Percentiles rank a stretch among this genome's conserved stretches.
Conservation (phyloP, 2,797 vertebrate genomes). For the Echeneis naucrates region DNA sequence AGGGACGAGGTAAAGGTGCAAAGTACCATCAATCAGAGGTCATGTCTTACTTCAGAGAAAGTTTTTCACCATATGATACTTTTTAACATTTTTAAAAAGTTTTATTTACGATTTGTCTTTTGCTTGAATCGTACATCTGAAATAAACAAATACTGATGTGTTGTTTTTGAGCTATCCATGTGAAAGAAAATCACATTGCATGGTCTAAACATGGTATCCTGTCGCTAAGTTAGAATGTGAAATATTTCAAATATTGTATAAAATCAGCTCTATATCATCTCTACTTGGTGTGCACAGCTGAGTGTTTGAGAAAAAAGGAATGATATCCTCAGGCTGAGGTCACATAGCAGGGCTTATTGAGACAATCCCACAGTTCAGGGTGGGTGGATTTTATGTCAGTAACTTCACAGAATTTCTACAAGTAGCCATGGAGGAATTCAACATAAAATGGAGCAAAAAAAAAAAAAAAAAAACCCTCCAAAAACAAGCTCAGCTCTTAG, state of each 20-base stretch:
- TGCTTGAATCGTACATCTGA: background rate
- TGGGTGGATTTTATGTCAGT: slow-evolving; percentile 16
- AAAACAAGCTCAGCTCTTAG: background rate
- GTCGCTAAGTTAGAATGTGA: background rate
- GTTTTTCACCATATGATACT: background rate
- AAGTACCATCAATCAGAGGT: slow-evolving; percentile 20
- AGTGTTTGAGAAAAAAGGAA: slow-evolving; percentile 23
- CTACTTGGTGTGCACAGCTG: background rate
- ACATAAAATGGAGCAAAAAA: background rate
- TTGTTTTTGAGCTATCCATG: background rate
- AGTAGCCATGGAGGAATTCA: slow-evolving; percentile 5
- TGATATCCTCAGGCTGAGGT: slow-evolving; percentile 50
- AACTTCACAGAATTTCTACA: slow-evolving; percentile 19
- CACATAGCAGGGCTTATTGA: slow-evolving; percentile 36
- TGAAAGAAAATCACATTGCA: background rate
- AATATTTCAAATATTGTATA: slow-evolving; percentile 1
- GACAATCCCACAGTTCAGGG: slow-evolving; percentile 27
- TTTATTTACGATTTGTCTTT: background rate
- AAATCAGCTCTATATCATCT: slow-evolving; percentile 4
- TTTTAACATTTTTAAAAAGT: too few species aligned
- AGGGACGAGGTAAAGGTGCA: slow-evolving; percentile 13
- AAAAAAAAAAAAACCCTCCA: too few species aligned
- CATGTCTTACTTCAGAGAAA: background rate
- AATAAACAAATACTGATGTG: background rate
- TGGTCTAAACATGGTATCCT: too few species aligned